Base-by-base conservation (phyloP, 2,113 vertebrate species). In the Alethe castanea region DNA sequence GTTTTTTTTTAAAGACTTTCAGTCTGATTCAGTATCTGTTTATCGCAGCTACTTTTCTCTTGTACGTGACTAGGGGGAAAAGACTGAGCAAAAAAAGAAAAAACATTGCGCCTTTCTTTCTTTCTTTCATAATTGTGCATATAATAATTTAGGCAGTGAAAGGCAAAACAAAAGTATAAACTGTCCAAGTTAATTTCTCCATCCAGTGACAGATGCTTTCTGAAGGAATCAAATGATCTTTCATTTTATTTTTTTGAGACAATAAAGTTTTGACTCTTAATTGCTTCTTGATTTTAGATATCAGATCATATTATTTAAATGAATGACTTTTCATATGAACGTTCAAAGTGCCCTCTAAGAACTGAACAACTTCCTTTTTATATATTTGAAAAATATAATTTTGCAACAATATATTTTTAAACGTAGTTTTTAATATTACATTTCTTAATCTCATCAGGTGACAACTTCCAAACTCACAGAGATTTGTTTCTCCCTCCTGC, bases 1-100 rank as follows among this genome's bases (percentile, higher is more conserved):
- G 35, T 7, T 97, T 97, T 97, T 78, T 72, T 62, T 18, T 8
- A 19, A 67, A 95, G 94, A 97, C 97, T 98, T 97, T 97, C 96
- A 97, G 97, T 95, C 98, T 98, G 97, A 98, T 98, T 98, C 97
- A 97, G 97, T 98, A 98, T 98, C 98, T 98, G 98, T 97, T 98
- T 98, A 98, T 98, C 96, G 96, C 98, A 98, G 97, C 92, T 98
- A 97, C 97, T 98, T 98, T 98, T 97, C 94, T 96, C 97, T 95
- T 97, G 95, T 97, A 98, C n/a, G 94, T 97, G 97, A 98, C 86
- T 28, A 64, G 60, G 77, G 65, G 89, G 76, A 19, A 92, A 94
- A n/a, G 50, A 40, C 67, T 17, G 59, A 60, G 52, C 12, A 62
- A 86, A 81, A 90, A 86, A 92, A 64, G 28, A 70, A 87, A 88